These are phyloP conservation scores for Motacilla alba DNA, from an alignment of 2,113 vertebrate species.

Conservation along the genomic window DNA sequence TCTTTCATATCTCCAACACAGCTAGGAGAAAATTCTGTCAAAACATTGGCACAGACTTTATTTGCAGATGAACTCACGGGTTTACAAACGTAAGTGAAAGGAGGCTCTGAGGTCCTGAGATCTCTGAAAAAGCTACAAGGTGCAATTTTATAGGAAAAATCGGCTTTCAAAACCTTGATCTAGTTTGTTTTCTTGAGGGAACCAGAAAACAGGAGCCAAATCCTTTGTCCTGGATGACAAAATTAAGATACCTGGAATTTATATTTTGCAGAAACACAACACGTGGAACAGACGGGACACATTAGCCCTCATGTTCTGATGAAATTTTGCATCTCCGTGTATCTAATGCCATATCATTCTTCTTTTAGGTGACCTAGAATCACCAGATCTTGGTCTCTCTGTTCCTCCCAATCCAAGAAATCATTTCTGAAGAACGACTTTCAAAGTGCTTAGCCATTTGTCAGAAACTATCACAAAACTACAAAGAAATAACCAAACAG, in stretches of 20 bases:
- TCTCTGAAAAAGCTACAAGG: neutral
- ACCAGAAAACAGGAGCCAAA: neutral
- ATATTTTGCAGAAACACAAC: neutral
- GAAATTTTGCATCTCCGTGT: neutral
- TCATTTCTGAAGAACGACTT: neutral
- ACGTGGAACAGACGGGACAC: neutral
- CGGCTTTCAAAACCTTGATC: neutral
- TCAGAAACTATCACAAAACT: slow-evolving; percentile 31
- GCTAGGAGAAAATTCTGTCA: neutral
- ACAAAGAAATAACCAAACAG: slow-evolving; percentile 37
- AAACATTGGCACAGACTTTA: neutral
- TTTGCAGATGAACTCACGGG: neutral
- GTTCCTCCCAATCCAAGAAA: neutral
- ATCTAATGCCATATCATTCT: neutral
- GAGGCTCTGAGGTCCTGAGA: neutral
- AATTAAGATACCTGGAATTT: neutral
- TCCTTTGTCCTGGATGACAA: neutral
- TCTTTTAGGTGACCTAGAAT: neutral
- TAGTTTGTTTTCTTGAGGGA: neutral
- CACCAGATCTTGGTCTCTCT: neutral
- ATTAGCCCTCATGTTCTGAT: neutral
- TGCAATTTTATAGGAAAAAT: neutral
- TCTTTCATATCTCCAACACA: neutral
- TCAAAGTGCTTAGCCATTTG: neutral
- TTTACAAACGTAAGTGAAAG: neutral